phyloP scores from a whole-genome alignment of 2,113 vertebrate genomes.

The Azemiops feae region DNA sequence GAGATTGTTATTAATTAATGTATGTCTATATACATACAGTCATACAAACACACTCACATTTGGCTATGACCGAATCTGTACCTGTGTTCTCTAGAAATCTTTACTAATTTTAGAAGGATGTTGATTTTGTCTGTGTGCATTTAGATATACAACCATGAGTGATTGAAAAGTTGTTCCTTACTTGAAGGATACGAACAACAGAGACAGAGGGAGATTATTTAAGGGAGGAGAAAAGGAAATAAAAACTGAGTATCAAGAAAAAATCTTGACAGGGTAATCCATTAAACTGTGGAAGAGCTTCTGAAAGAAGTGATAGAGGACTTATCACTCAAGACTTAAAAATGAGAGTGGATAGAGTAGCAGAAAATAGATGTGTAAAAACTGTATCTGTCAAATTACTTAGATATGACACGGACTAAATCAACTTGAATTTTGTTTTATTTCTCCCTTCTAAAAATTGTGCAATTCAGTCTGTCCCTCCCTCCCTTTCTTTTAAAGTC shows the following conservation, averaged over 20 bases:
- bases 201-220: not conserved
- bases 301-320: not conserved
- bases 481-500: not conserved
- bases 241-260: not conserved
- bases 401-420: not conserved
- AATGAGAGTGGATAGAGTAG: not conserved
- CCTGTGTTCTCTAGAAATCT: not conserved
- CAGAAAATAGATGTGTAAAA: constrained; percentile 2
- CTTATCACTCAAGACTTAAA: constrained; percentile 1
- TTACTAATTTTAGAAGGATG: not conserved
- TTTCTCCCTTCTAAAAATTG: not conserved
- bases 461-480: not conserved
- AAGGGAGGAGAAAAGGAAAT: not conserved
- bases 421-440: not conserved
- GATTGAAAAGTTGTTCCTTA: constrained; percentile 12
- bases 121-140: not conserved
- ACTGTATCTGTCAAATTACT: not conserved
- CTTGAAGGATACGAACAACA: constrained; percentile 4
- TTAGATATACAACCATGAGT: not conserved
- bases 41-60: not conserved
- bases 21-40: not conserved
- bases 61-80: not conserved
- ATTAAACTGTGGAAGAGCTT: not conserved
- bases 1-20: not conserved
- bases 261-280: not conserved